Evolutionary conservation across 2,797 vertebrate genomes (phyloP), one percentile per base, ranked within the genome.

Genomic region (Lutjanus argentimaculatus): DNA sequence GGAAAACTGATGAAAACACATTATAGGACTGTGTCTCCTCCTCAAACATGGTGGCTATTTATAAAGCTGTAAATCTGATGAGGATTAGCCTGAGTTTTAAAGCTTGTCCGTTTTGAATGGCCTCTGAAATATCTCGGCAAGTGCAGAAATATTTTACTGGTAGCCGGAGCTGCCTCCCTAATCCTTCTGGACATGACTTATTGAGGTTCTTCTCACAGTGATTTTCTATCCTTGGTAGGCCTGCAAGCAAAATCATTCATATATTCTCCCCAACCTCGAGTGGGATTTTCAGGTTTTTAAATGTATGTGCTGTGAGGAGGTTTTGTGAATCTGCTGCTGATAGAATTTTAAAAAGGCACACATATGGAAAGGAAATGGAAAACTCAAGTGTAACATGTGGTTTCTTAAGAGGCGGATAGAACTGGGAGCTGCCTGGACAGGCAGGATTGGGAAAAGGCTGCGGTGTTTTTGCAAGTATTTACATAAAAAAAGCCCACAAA

Each of bases 131-230:
- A 87, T 87, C 77, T 79, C 16, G 21, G 80, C 72, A 80, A 86
- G 64, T 64, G 72, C 73, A 77, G 80, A 88, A 78, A 80, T 80
- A 80, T 79, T 85, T 70, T 72, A 46, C 72, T 72, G 74, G n/a
- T 46, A 51, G 79, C 79, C 15, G 19, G 45, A 73, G 74, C 75
- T 68, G 78, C 81, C 56, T 70, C 53, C 65, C 55, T 92, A 91
- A 93, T 92, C 91, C 88, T 59, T 76, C 72, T 62, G 86, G 87
- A 90, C 86, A 79, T 58, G 85, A 89, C 69, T 85, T 85, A 84
- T 72, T 82, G 80, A 87, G 77, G 79, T 80, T 86, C 72, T 68
- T 46, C 81, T 70, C 73, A 25, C 71, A 66, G 22, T 22, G 76
- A 88, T 88, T 84, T 86, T 87, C 79, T 62, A 71, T 74, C 70